Evolutionary conservation across 1,140 invertebrate species (phyloP).

Genomic region (Mycetomoellerius zeteki): DNA sequence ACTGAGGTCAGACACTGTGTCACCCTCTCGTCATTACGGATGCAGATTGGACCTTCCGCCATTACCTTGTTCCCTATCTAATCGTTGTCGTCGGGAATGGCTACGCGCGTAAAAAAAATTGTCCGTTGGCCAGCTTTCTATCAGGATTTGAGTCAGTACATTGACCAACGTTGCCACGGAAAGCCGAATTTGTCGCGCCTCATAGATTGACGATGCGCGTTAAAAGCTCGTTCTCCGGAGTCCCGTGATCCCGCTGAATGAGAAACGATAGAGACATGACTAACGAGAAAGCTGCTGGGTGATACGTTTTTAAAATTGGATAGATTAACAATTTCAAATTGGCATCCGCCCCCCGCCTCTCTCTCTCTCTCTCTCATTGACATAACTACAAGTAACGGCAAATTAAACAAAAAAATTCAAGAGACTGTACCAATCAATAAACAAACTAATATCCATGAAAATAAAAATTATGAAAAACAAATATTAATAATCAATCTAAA

Average conservation of each 20-base stretch:
- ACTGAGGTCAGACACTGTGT: constrained; percentile 82
- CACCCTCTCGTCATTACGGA: constrained; percentile 83
- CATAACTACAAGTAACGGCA: neutral
- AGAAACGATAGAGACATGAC: constrained; percentile 26
- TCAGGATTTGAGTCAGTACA: constrained; percentile 7
- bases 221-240: constrained; percentile 37
- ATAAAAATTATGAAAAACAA: neutral
- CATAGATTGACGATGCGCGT: constrained; percentile 41
- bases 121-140: constrained; percentile 51
- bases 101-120: constrained; percentile 68
- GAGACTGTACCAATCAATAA: neutral
- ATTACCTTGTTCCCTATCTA: constrained; percentile 78
- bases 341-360: neutral
- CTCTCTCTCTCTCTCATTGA: neutral
- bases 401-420: constrained; percentile 24
- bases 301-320: constrained; percentile 49
- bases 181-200: constrained; percentile 56
- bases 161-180: neutral
- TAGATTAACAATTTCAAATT: constrained; percentile 37
- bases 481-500: neutral
- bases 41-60: constrained; percentile 79
- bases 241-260: constrained; percentile 18
- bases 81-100: constrained; percentile 70
- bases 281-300: constrained; percentile 13
- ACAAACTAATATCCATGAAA: neutral